Conservation (phyloP, 2,113 vertebrate genomes). For the Irena cyanogastra region DNA sequence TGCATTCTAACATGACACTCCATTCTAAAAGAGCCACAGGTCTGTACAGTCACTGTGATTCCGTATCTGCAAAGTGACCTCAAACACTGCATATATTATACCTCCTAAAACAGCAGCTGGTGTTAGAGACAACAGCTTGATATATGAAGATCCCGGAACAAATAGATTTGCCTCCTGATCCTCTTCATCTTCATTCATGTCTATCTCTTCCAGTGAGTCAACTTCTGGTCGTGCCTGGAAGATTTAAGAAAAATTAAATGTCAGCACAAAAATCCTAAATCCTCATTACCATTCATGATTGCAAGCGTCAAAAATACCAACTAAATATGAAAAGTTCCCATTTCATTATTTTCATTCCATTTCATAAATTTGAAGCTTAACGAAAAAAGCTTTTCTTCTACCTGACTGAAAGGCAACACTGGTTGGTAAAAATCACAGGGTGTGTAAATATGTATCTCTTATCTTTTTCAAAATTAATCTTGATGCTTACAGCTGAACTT, state of each 20-base stretch:
- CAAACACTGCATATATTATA: slow-evolving; percentile 27
- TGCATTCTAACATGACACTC: background rate
- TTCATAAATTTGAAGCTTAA: background rate
- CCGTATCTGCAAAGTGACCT: background rate
- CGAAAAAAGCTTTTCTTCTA: background rate
- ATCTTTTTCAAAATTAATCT: background rate
- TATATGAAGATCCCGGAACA: slow-evolving; percentile 86
- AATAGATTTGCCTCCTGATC: slow-evolving; percentile 77
- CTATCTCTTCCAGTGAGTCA: slow-evolving; percentile 57
- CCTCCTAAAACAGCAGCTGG: slow-evolving; percentile 78
- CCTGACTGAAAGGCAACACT: background rate
- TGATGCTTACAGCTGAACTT: background rate
- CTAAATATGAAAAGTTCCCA: background rate
- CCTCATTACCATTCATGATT: background rate
- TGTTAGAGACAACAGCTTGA: slow-evolving; percentile 82
- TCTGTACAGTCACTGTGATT: background rate
- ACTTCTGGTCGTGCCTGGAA: slow-evolving; percentile 77
- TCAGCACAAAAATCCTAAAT: background rate
- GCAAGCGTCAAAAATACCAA: background rate
- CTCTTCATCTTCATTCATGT: slow-evolving; percentile 62
- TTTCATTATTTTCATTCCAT: background rate
- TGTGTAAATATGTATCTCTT: background rate
- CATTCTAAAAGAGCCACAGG: background rate
- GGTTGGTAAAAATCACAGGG: background rate
- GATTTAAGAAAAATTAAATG: background rate